Conservation (phyloP, 1,140 invertebrate species). For the Eulimnadia texana region DNA sequence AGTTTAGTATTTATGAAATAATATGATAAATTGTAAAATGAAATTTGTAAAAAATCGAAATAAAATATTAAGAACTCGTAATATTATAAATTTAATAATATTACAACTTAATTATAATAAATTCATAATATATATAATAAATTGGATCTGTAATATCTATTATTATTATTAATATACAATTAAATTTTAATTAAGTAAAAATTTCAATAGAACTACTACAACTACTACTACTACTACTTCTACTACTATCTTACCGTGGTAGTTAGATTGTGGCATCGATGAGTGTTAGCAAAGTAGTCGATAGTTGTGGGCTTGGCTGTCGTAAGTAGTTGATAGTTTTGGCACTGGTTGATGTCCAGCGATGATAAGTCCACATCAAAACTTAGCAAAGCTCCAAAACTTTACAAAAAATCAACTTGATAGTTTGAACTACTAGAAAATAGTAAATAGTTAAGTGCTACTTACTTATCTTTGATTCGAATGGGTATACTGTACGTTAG, state of each 20-base stretch:
- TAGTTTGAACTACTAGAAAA: too few species aligned
- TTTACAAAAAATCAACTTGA: slow-evolving; percentile 8
- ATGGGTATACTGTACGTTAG: slow-evolving; percentile 61
- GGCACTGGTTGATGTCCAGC: slow-evolving; percentile 75
- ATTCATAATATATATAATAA: too few species aligned
- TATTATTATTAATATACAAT: neutral
- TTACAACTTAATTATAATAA: too few species aligned
- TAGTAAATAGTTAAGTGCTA: neutral
- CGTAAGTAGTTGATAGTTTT: slow-evolving; percentile 24
- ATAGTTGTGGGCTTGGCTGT: slow-evolving; percentile 21
- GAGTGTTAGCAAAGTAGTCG: slow-evolving; percentile 56
- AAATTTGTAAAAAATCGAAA: too few species aligned
- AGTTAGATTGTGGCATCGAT: slow-evolving; percentile 68
- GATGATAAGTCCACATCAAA: slow-evolving; percentile 68
- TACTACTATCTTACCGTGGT: slow-evolving; percentile 44
- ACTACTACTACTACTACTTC: too few species aligned
- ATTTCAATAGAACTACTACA: too few species aligned
- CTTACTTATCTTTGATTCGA: slow-evolving; percentile 18
- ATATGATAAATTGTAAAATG: too few species aligned
- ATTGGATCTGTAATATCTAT: neutral
- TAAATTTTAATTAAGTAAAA: too few species aligned
- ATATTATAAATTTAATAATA: too few species aligned
- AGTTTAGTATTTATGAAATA: too few species aligned
- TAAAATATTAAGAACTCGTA: too few species aligned
- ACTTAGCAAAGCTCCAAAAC: slow-evolving; percentile 48